Percentiles rank a stretch among this genome's conserved stretches.
phyloP scores from a whole-genome alignment of 2,113 vertebrate species.

The Emydocephalus ijimae region DNA sequence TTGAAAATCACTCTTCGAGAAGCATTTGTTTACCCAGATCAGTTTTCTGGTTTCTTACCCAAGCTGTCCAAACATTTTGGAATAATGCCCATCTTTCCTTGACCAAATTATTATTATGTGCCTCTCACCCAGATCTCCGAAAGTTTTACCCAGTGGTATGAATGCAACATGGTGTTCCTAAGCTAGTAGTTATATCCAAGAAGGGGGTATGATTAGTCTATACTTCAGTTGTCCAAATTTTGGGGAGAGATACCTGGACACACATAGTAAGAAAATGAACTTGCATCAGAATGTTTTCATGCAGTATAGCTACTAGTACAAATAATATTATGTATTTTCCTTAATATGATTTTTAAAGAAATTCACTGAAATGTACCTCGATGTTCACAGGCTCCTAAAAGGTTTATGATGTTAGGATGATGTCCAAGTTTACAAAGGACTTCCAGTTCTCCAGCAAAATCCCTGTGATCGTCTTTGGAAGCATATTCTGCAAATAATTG shows the following conservation, averaged over 20 bases:
- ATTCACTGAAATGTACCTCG: slow-evolving; percentile 67
- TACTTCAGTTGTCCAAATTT: background rate
- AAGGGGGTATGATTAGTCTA: background rate
- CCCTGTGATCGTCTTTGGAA: slow-evolving; percentile 86
- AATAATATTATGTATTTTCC: background rate
- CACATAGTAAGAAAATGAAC: background rate
- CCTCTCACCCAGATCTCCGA: background rate
- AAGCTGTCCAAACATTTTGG: background rate
- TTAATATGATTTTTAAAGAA: background rate
- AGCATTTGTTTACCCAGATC: background rate
- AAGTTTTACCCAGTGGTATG: background rate
- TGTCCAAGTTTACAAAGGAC: slow-evolving; percentile 88
- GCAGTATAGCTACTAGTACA: background rate
- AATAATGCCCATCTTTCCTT: background rate
- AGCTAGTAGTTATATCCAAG: background rate
- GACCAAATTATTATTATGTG: too few species aligned
- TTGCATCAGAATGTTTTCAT: background rate
- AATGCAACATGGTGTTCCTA: background rate
- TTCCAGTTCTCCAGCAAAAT: slow-evolving; percentile 87
- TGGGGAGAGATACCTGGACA: background rate
- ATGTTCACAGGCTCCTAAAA: slow-evolving; percentile 87
- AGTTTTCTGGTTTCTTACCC: background rate
- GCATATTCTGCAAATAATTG: slow-evolving; percentile 78
- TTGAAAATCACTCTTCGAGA: background rate
- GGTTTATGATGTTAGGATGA: slow-evolving; percentile 88